Base-by-base conservation (phyloP, 2,113 vertebrate genomes). In the Nerophis ophidion region DNA sequence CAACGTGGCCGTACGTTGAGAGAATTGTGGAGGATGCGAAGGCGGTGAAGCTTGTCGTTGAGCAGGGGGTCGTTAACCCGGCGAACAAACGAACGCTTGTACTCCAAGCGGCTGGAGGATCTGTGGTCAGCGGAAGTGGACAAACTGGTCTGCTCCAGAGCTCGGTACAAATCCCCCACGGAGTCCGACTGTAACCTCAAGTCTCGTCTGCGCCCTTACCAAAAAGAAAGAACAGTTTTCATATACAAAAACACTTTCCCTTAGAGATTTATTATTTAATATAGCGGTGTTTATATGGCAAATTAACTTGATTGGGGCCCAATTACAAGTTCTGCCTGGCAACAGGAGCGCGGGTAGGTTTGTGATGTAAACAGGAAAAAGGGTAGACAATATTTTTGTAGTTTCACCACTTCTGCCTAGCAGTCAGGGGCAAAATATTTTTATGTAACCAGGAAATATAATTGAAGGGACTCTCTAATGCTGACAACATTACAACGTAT, bases 1-100 rank as follows among this genome's bases (percentile, higher is more conserved):
- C 1, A 9, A 15, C 6, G 16, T 6, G 40, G 45, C 77, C 11
- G 4, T 90, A 99, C 97, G 93, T 98, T 98, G 84, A 98, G 93
- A 81, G 95, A 93, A 87, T 94, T 98, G 82, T 96, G 92, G 75
- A 99, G 93, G 87, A 98, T 90, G 76, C 95, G 89, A 68, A 99
- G 89, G 72, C 95, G 92, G 84, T 98, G 97, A 59, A 99, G 92
- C 83, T 98, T 98, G 83, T 99, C 97, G 75, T 95, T 98, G 80
- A 98, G 92, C 85, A 94, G 82, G 57, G 95, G 95, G 87, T 98
- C 92, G 5, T 93, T 95, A 82, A 92, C 93, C 72, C 96, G 89
- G 74, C 94, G 95, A 80, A 97, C 91, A 80, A 99, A 99, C 48
- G 91, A 96, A 60, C 93, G 90, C 81, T 95, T 98, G 88, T 96